phyloP scores from a whole-genome alignment of 2,113 vertebrate genomes.

The Dromaius novaehollandiae region DNA sequence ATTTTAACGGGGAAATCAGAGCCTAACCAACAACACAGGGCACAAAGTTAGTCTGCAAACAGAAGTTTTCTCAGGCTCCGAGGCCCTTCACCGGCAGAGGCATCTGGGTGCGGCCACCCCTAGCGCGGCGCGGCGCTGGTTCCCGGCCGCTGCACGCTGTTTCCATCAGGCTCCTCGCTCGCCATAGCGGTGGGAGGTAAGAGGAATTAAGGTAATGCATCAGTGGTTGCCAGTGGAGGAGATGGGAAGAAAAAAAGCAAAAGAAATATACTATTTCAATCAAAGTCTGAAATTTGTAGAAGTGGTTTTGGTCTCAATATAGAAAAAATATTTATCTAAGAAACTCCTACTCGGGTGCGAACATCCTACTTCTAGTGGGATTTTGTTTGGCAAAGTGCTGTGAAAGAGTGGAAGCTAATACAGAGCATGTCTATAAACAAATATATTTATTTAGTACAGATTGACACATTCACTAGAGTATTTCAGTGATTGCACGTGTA shows the following conservation, averaged over 20 bases:
- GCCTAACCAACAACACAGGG: background rate
- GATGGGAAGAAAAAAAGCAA: constrained; percentile 58
- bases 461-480: constrained; percentile 79
- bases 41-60: background rate
- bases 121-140: background rate
- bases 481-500: constrained; percentile 77
- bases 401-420: constrained; percentile 80
- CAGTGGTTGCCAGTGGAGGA: constrained; percentile 72
- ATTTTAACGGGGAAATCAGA: background rate
- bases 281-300: constrained; percentile 83
- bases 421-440: constrained; percentile 85
- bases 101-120: background rate
- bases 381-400: constrained; percentile 82
- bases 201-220: constrained; percentile 68
- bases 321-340: constrained; percentile 86
- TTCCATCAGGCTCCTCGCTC: background rate
- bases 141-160: background rate
- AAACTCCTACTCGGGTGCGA: constrained; percentile 83
- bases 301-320: constrained; percentile 85
- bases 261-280: constrained; percentile 83
- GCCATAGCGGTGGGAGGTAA: constrained; percentile 55
- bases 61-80: background rate
- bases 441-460: constrained; percentile 84
- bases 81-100: background rate
- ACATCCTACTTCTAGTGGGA: constrained; percentile 82